phyloP scores from a whole-genome alignment of 2,797 vertebrate species.

The Trematomus bernacchii region DNA sequence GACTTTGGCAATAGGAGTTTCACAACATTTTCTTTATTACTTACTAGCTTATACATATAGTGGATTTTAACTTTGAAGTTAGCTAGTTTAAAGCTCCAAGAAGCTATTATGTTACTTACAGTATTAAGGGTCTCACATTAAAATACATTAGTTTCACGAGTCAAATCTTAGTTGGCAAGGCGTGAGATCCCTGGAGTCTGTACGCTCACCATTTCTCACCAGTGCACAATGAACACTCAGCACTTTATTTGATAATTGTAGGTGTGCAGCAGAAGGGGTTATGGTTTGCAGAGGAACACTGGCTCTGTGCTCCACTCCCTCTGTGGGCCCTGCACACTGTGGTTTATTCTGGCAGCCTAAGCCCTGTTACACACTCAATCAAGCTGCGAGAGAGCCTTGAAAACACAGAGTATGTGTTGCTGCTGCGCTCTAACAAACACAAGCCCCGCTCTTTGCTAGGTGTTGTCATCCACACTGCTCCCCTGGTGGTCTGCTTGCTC shows the following conservation, averaged over 20 bases:
- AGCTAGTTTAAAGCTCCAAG: neutral
- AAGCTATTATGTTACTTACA: neutral
- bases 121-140: too few relatives aligned
- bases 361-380: constrained; percentile 48
- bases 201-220: neutral
- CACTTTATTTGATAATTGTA: neutral
- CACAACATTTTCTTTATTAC: neutral
- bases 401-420: constrained; percentile 22
- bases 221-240: neutral
- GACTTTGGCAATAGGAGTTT: neutral
- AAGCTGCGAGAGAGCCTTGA: constrained; percentile 33
- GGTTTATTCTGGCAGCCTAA: constrained; percentile 55
- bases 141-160: neutral
- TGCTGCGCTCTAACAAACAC: constrained; percentile 31
- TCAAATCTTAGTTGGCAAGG: neutral
- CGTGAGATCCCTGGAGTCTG: neutral
- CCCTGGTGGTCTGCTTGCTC: constrained; percentile 24
- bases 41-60: neutral
- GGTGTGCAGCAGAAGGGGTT: neutral
- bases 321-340: constrained; percentile 22
- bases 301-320: constrained; percentile 14
- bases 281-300: constrained; percentile 13
- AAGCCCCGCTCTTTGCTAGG: constrained; percentile 10
- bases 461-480: constrained; percentile 15
- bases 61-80: neutral